Conservation (phyloP, 2,113 vertebrate genomes). For the Alces alces region DNA sequence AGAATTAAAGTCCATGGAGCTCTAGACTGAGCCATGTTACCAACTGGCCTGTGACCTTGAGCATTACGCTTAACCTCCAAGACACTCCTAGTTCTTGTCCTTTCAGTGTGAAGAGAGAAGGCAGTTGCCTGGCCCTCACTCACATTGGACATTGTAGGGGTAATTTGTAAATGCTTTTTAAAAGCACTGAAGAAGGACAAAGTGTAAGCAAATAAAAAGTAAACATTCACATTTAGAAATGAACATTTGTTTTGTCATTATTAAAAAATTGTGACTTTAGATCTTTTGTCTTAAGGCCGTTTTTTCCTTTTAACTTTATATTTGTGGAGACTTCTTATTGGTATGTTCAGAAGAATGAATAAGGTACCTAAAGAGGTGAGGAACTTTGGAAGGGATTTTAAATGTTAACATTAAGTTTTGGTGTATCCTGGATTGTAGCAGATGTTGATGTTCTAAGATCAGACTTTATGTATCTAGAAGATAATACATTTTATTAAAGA, state of each 20-base stretch:
- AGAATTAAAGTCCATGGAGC: not conserved
- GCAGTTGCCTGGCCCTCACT: not conserved
- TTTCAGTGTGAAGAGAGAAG: not conserved
- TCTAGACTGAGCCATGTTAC: not conserved
- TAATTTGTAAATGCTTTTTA: conserved; percentile 18
- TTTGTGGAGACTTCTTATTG: conserved; percentile 24
- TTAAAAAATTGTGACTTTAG: conserved; percentile 25
- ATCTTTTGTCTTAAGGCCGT: not conserved
- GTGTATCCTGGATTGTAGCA: not conserved
- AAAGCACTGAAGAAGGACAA: conserved; percentile 22
- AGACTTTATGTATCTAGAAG: not conserved
- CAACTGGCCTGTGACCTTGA: not conserved
- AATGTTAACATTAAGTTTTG: conserved; percentile 17
- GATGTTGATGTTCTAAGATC: conserved; percentile 11
- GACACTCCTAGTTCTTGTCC: not conserved
- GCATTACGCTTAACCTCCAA: not conserved
- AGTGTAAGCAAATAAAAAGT: conserved; percentile 15
- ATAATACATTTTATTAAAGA: not conserved
- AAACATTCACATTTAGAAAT: conserved; percentile 32
- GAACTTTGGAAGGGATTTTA: conserved; percentile 13
- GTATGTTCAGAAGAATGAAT: not conserved
- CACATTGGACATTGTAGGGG: not conserved
- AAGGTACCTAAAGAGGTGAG: not conserved
- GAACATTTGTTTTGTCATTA: conserved; percentile 28
- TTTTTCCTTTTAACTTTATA: conserved; percentile 28